Evolutionary conservation across 2,113 vertebrate species (phyloP).

Genomic region (Hemibagrus wyckioides): DNA sequence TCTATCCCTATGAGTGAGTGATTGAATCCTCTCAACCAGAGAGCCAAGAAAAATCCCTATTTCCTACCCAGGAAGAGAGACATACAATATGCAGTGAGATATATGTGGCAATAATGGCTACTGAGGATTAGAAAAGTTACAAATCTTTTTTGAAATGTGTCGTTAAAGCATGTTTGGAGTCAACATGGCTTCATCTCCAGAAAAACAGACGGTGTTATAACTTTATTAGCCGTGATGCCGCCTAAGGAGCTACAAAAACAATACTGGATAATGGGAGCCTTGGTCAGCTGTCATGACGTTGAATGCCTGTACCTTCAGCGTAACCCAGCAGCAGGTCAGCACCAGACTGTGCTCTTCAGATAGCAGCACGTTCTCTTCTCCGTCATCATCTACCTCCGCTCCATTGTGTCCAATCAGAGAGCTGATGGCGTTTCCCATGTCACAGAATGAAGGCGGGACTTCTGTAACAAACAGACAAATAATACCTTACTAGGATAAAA

Average conservation of each 20-base stretch:
- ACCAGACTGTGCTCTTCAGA: conserved; percentile 86
- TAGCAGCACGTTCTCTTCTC: conserved; percentile 76
- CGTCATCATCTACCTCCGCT: conserved; percentile 58
- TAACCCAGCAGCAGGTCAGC: conserved; percentile 91
- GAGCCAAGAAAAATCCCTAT: conserved; percentile 77
- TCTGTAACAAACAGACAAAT: conserved; percentile 61
- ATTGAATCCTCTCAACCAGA: conserved; percentile 73
- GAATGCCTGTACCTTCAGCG: conserved; percentile 78
- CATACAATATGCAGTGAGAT: background rate
- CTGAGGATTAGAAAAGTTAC: background rate
- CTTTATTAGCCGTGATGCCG: background rate
- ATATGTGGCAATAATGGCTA: background rate
- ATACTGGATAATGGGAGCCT: background rate
- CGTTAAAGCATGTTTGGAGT: background rate
- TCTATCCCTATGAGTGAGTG: background rate
- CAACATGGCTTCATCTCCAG: background rate
- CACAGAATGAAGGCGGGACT: conserved; percentile 82
- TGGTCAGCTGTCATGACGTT: background rate
- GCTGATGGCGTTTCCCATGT: conserved; percentile 86
- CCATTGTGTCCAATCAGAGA: conserved; percentile 75
- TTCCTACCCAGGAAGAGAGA: conserved; percentile 63
- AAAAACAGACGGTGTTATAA: background rate
- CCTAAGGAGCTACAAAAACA: background rate
- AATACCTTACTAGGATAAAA: background rate
- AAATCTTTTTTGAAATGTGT: background rate